Base-by-base conservation (phyloP, 1,140 invertebrate species). In the Trachymyrmex septentrionalis region DNA sequence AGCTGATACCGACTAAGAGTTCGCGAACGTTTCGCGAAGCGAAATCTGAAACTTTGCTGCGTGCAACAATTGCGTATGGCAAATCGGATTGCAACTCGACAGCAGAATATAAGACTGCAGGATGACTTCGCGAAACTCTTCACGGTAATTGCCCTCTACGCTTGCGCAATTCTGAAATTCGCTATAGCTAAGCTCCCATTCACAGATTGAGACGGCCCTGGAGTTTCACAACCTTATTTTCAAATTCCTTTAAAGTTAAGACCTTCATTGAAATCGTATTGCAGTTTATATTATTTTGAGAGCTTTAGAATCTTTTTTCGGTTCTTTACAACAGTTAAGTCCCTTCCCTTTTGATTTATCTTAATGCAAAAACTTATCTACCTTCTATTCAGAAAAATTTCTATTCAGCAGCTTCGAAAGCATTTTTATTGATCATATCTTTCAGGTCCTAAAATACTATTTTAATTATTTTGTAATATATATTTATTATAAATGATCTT, bases 81-180 rank as follows among this genome's bases (percentile, higher is more conserved):
- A 64, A 77, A 30, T 63, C 14, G 12, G 6, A 24, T 24, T 9
- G 14, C 30, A 76, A 0, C 50, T 73, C 69, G 77, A 67, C 38
- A 77, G 57, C 63, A 53, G 77, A 48, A 59, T 76, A 24, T 24
- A 53, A 19, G 3, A 81, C 86, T 76, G 30, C 34, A 59, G 21
- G 5, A 81, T 89, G 88, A 89, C 82, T 81, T 12, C 53, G 66
- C 88, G 27, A 82, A 86, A 82, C 3, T 82, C 63, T 55, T 59
- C 16, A 57, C 59, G 48, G 38, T 72, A 84, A 73, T 27, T 44
- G 57, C 59, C n/a, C n/a, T n/a, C 48, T 3, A 27, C 34, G 53
- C 78, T 89, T 88, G 61, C 87, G 84, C 85, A 89, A 86, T 76
- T 4, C 19, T 1, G 27, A 38, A 75, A 81, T 57, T 71, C 14